A percentile compares a stretch with the other conserved stretches of the same genome.
Evolutionary conservation across 2,113 vertebrate species (phyloP).

Genomic region (Etia nguti): DNA sequence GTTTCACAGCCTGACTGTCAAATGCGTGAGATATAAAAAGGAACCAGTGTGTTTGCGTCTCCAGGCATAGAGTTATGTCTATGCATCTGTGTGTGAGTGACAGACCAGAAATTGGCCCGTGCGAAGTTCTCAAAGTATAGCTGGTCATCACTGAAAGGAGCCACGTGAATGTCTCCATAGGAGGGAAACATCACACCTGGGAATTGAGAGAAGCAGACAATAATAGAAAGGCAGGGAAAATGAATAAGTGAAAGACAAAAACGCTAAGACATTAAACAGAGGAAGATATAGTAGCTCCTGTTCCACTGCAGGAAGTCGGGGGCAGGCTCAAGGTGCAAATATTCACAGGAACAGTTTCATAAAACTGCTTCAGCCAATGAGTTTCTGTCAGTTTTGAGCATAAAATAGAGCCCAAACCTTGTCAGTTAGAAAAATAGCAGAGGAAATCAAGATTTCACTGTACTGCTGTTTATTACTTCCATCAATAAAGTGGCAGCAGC

Average conservation of each 20-base stretch:
- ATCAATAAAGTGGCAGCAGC: not conserved
- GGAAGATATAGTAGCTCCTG: rapidly evolving
- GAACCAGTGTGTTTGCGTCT: conserved; percentile 20
- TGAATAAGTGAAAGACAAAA: not conserved
- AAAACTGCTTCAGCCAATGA: not conserved
- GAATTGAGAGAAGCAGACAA: not conserved
- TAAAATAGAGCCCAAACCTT: rapidly evolving
- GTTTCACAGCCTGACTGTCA: conserved; percentile 44
- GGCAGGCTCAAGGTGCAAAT: not conserved
- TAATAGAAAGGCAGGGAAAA: not conserved
- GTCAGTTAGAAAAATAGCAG: not conserved
- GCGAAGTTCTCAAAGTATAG: conserved; percentile 78
- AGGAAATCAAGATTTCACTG: not conserved
- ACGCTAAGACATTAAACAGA: not conserved
- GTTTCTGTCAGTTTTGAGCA: not conserved
- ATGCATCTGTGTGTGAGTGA: not conserved
- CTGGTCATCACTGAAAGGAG: conserved; percentile 81
- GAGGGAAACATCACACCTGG: conserved; percentile 79
- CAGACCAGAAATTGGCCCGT: conserved; percentile 76
- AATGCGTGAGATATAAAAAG: not conserved
- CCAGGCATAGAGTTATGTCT: not conserved
- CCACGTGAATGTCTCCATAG: conserved; percentile 75
- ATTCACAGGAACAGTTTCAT: not conserved
- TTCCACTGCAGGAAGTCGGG: not conserved
- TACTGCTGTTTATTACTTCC: not conserved